phyloP scores from a whole-genome alignment of 2,888 invertebrate genomes.

The Rhogogaster chlorosoma region DNA sequence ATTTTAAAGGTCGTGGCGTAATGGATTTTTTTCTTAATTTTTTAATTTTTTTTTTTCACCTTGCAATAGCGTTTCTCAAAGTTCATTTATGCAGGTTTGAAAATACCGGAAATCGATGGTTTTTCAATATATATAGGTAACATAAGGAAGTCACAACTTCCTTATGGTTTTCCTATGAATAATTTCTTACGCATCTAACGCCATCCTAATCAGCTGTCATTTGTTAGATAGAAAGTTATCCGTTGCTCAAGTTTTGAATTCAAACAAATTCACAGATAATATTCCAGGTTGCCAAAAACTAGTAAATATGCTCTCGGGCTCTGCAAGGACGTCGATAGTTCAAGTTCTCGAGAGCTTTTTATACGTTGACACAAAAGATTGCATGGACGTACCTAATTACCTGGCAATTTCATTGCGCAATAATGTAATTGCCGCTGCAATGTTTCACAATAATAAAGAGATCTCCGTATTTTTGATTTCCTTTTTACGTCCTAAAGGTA shows the following conservation, averaged over 20 bases:
- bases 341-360: slow-evolving; percentile 14
- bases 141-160: not conserved
- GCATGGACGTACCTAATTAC: not conserved
- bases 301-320: not conserved
- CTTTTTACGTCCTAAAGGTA: slow-evolving; percentile 2
- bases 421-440: slow-evolving; percentile 1
- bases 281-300: not conserved
- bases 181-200: not conserved
- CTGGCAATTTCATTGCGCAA: not conserved
- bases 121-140: not conserved
- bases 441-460: not conserved
- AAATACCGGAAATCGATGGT: not conserved
- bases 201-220: not conserved
- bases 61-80: not conserved
- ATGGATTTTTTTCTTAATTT: not conserved
- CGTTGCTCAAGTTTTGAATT: not conserved
- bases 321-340: slow-evolving; percentile 35
- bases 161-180: not conserved
- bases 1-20: slow-evolving; percentile 15
- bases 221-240: slow-evolving; percentile 9
- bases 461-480: not conserved
- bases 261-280: not conserved
- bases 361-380: not conserved
- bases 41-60: not conserved
- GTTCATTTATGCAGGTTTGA: not conserved